Base-by-base conservation (phyloP, 2,888 invertebrate species). In the Erebia ligea region DNA sequence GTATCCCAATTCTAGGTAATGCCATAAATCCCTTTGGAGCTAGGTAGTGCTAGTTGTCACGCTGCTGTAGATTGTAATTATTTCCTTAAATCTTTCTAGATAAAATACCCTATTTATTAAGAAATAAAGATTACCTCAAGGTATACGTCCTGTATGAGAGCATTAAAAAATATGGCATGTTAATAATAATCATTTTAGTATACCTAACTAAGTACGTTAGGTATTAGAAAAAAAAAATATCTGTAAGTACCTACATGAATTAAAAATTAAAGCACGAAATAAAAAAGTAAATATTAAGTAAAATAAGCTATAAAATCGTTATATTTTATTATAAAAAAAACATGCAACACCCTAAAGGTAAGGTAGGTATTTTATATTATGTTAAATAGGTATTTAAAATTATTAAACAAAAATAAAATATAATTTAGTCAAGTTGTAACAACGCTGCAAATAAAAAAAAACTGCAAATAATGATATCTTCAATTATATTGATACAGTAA, bases 111-210 rank as follows among this genome's bases (percentile, higher is more conserved):
- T 45, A 21, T 17, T 45, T 62, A 62, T 0, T 48, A 48, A 21
- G 11, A 10, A 48, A 45, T 17, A 42, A 50, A 57, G 10, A 75
- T 89, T 91, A 92, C 92, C 92, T 92, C 91, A 92, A 81, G 91
- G 92, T 84, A 92, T 90, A 78, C 92, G 92, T 91, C 92, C 92
- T 91, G 84, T 79, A 80, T 75, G 73, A 85, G 82, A 76, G 87
- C 88, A 80, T 74, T 75, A 84, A 88, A 79, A 82, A 57, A 54
- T 10, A 57, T 57, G 1, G 2, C 25, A 8, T 56, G 13, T 21
- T 78, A 82, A 79, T 19, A 19, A 17, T 52, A 19, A 54, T 54
- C 10, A 82, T 81, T 70, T 57, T 15, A 54, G 19, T 58, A n/a
- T 62, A 13, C 25, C 11, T 61, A 13, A 48, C 11, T 61, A 61